Conservation (phyloP, 2,113 vertebrate species). For the Tylochromis polylepis region DNA sequence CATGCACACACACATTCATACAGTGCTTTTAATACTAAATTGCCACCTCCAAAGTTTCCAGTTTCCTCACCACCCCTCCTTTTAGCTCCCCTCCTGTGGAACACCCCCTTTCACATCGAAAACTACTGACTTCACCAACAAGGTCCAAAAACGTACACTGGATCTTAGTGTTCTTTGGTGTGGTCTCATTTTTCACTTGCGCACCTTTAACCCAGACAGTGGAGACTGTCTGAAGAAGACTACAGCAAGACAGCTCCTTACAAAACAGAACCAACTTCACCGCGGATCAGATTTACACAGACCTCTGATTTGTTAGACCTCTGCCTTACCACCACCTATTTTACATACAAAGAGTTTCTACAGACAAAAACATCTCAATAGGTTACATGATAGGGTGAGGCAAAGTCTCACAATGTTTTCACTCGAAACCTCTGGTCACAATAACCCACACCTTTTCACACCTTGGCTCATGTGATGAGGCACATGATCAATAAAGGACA, state of each 20-base stretch:
- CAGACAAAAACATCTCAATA: too few relatives aligned
- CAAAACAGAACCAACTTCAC: neutral
- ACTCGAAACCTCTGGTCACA: neutral
- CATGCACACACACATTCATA: neutral
- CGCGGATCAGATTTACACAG: too few relatives aligned
- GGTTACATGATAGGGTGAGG: neutral
- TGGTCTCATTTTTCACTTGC: neutral
- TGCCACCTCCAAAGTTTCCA: neutral
- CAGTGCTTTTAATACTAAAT: neutral
- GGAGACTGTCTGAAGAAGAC: neutral
- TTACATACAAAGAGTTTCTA: too few relatives aligned
- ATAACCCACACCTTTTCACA: neutral
- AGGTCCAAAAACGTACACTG: neutral
- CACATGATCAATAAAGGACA: neutral
- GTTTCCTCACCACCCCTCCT: neutral
- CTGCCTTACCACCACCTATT: too few relatives aligned
- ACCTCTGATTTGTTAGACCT: too few relatives aligned
- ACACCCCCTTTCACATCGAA: neutral
- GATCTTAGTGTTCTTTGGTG: neutral
- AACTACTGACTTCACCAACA: neutral
- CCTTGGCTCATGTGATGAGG: neutral
- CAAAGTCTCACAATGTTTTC: neutral
- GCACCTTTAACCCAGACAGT: neutral
- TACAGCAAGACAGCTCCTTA: neutral
- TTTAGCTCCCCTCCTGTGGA: neutral